Evolutionary conservation across 2,888 invertebrate species (phyloP).

Genomic region (Xanthia icteritia): DNA sequence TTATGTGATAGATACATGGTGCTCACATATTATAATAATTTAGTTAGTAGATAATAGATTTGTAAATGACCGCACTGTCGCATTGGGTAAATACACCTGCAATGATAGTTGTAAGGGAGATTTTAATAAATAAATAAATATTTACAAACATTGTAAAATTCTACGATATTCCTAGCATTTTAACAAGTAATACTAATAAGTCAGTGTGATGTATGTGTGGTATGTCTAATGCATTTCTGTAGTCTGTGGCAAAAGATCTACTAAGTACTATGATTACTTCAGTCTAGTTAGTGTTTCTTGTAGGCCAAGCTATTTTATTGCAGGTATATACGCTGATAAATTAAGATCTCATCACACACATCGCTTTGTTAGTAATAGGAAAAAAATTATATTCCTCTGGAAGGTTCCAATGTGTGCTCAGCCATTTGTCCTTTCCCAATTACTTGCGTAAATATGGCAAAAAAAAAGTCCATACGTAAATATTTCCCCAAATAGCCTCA

Average conservation of each 20-base stretch:
- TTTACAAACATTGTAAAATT: too few relatives aligned
- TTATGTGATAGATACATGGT: too few relatives aligned
- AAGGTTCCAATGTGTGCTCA: neutral
- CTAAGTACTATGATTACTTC: neutral
- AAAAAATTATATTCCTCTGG: neutral
- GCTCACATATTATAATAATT: too few relatives aligned
- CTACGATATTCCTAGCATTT: too few relatives aligned
- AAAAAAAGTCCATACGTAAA: constrained; percentile 1
- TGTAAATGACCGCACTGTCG: too few relatives aligned
- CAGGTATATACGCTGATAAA: neutral
- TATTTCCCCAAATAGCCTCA: neutral
- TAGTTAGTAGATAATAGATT: too few relatives aligned
- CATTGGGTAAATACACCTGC: too few relatives aligned
- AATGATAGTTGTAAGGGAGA: too few relatives aligned
- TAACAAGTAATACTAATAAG: too few relatives aligned
- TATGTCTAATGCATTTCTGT: neutral
- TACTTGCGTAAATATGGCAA: neutral
- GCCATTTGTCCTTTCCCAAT: neutral
- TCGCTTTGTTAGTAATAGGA: neutral
- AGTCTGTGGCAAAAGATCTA: neutral
- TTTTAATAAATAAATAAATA: too few relatives aligned
- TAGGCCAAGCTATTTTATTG: neutral
- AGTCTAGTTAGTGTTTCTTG: neutral
- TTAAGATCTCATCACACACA: neutral
- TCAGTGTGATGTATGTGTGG: too few relatives aligned